Conservation (phyloP, 1,140 invertebrate species). For the Stratiolaelaps scimitus region DNA sequence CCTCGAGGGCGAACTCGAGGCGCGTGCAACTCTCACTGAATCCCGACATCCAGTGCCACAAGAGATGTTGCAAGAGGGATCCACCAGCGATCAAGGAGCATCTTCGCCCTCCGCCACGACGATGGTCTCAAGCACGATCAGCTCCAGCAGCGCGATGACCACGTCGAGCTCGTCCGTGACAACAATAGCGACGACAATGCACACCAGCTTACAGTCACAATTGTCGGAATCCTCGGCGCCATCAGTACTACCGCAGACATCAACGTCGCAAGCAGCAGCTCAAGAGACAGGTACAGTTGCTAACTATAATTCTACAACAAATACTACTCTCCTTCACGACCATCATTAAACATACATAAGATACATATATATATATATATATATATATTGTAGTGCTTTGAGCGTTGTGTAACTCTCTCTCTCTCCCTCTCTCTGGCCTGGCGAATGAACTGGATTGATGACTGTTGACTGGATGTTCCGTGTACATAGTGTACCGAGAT, state of each 20-base stretch:
- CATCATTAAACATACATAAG: neutral
- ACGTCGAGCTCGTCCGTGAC: too few relatives aligned
- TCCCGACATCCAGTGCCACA: slow-evolving; percentile 19
- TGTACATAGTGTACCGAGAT: neutral
- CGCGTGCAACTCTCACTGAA: slow-evolving; percentile 24
- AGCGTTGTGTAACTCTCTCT: neutral
- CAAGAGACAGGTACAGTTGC: slow-evolving; percentile 7
- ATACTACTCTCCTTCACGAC: too few relatives aligned
- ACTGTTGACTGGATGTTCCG: slow-evolving; percentile 13
- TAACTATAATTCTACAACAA: too few relatives aligned
- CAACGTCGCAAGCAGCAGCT: slow-evolving; percentile 22
- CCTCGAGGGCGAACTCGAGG: slow-evolving; percentile 3
- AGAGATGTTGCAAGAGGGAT: slow-evolving; percentile 23
- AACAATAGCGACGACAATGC: too few relatives aligned
- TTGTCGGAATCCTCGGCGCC: too few relatives aligned
- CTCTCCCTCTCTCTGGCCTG: too few relatives aligned
- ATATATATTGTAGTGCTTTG: slow-evolving; percentile 24
- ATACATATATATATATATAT: neutral
- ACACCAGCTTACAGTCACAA: too few relatives aligned
- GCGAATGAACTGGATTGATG: neutral
- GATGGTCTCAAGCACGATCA: neutral
- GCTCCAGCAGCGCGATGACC: neutral
- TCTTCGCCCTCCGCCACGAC: neutral
- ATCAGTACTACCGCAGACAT: neutral
- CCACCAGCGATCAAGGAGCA: neutral